Evolutionary conservation across 2,888 invertebrate genomes (phyloP).

Genomic region (Cheilosia soror): DNA sequence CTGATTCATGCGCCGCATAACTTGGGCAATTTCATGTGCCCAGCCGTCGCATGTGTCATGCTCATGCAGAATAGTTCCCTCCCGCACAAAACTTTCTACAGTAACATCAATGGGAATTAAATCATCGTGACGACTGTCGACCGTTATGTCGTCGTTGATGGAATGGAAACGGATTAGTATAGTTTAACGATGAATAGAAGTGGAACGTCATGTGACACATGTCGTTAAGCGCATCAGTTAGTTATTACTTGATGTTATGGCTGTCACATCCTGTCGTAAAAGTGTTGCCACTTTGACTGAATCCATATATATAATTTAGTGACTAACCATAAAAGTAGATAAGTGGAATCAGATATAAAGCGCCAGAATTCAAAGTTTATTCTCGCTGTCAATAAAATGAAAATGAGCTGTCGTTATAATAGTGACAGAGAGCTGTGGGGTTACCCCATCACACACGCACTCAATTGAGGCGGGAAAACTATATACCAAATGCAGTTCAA

Average conservation of each 20-base stretch:
- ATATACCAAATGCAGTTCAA: slow-evolving; percentile 44
- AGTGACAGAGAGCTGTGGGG: background rate
- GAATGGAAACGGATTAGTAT: slow-evolving; percentile 31
- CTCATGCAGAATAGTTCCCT: slow-evolving; percentile 16
- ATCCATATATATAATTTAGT: slow-evolving; percentile 17
- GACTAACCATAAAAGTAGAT: slow-evolving; percentile 32
- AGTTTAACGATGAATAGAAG: slow-evolving; percentile 33
- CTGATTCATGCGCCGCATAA: slow-evolving; percentile 56
- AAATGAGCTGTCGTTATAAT: slow-evolving; percentile 40
- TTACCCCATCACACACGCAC: background rate
- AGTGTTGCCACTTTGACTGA: slow-evolving; percentile 35
- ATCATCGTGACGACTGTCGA: slow-evolving; percentile 17
- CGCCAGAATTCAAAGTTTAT: slow-evolving; percentile 50
- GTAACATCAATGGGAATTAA: slow-evolving; percentile 28
- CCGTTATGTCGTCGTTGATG: background rate
- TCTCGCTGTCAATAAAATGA: slow-evolving; percentile 41
- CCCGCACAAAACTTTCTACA: background rate
- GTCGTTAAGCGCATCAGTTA: slow-evolving; percentile 37
- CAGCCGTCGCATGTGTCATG: slow-evolving; percentile 13
- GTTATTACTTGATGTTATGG: slow-evolving; percentile 43
- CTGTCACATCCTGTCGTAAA: slow-evolving; percentile 66
- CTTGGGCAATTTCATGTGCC: slow-evolving; percentile 6
- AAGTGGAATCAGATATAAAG: slow-evolving; percentile 9
- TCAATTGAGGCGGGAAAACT: background rate
- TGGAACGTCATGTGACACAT: slow-evolving; percentile 31